Evolutionary conservation across 1,140 invertebrate species (phyloP), one percentile per base, ranked within the genome.

Genomic region (Zaprionus inermis): DNA sequence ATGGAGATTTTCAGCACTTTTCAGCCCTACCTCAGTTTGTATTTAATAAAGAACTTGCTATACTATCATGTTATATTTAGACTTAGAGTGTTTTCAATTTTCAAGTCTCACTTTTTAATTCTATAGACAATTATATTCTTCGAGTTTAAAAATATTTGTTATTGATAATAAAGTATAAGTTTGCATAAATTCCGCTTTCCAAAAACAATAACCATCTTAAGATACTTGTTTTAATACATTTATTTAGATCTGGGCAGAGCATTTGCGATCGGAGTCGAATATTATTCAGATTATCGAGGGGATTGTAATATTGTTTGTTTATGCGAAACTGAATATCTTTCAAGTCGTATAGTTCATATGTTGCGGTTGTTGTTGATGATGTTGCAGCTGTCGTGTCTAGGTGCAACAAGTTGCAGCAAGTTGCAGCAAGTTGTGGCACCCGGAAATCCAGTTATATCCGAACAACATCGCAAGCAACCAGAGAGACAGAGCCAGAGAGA

Each of bases 371-470:
- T 49, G 44, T n/a, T 20, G 44, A 49, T 28, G 24, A 28, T 49
- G 18, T 49, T 49, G 18, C 44, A 49, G 44, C 44, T 20, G 44
- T 22, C 20, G 44, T 22, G 10, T 44, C 38, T 44, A 44, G 38
- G 38, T 44, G 38, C 38, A 44, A 44, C 38, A 22, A 30, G 22
- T 38, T 34, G 24, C 5, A 67, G 46, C n/a, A n/a, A n/a, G n/a
- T n/a, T n/a, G 57, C 52, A 67, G 46, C 64, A 67, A 51, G 55
- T 58, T 56, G 64, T 22, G 51, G 51, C 61, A 55, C n/a, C 34
- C 51, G 61, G 51, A 38, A 67, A 67, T 57, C 64, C 55, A 67
- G 64, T 58, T 67, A 46, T 57, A 44, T 16, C 38, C 38, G 9
- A 44, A 44, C 38, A 44, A 44, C 38, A 44, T 44, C 38, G 6